A percentile compares a stretch with the other conserved stretches of the same genome.
phyloP scores from a whole-genome alignment of 2,797 vertebrate species.

The Cossypha niveicapilla region DNA sequence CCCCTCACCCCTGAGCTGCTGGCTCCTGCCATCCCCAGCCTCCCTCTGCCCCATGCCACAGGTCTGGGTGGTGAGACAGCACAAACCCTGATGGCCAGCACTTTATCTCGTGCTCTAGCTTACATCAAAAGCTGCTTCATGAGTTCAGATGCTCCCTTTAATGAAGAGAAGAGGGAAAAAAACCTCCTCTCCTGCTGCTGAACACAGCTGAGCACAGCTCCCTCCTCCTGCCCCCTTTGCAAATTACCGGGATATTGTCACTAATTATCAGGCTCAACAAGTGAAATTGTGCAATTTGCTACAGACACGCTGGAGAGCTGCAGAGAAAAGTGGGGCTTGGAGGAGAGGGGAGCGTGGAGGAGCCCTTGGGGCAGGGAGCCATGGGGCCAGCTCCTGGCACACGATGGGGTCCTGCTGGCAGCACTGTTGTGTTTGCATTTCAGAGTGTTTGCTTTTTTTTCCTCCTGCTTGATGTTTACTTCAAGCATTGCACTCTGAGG shows the following conservation, averaged over 20 bases:
- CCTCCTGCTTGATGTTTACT: conserved; percentile 18
- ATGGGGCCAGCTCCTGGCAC: not conserved
- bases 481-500: conserved; percentile 47
- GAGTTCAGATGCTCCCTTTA: not conserved
- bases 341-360: not conserved
- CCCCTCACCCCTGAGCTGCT: not conserved
- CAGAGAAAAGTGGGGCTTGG: fast-evolving
- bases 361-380: not conserved
- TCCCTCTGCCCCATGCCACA: not conserved
- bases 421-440: not conserved
- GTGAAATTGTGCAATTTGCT: conserved; percentile 73
- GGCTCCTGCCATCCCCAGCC: not conserved
- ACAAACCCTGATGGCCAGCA: not conserved
- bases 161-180: not conserved
- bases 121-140: not conserved
- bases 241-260: conserved; percentile 78
- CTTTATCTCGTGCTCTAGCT: not conserved
- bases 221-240: conserved; percentile 41
- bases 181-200: not conserved
- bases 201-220: not conserved
- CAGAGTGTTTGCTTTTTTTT: not conserved
- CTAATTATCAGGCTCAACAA: conserved; percentile 80
- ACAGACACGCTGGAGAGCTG: conserved; percentile 60
- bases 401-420: not conserved
- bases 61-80: not conserved